Conservation (phyloP, 53 echinoderm and acorn worm genomes). For the Luidia sarsii region DNA sequence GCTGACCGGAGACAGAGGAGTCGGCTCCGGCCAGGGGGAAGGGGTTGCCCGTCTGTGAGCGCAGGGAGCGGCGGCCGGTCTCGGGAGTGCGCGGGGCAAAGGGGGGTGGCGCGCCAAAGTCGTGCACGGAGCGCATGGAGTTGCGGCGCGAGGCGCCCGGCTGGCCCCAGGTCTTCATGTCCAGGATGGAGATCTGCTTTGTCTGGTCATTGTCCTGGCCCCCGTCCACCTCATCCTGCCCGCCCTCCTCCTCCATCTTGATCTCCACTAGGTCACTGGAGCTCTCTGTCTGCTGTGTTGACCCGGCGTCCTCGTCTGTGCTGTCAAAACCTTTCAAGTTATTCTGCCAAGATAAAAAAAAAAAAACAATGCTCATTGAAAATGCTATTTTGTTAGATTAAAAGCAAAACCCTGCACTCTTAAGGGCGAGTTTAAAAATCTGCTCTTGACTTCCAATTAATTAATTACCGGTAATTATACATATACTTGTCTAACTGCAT, state of each 20-base stretch:
- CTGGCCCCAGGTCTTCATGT: conserved; percentile 48
- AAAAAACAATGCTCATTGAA: no score
- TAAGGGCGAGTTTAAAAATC: no score
- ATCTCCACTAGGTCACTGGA: conserved; percentile 31
- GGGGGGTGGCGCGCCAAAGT: not conserved
- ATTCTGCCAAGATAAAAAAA: no score
- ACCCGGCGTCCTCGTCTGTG: conserved; percentile 18
- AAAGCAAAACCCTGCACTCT: no score
- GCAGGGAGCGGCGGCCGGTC: not conserved
- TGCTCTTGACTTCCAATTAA: no score
- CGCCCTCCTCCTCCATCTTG: conserved; percentile 1
- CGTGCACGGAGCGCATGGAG: conserved; percentile 2
- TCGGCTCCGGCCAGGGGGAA: not conserved
- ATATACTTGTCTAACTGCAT: no score
- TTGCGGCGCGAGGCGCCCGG: conserved; percentile 36
- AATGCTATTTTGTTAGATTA: no score
- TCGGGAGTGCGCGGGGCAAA: conserved; percentile 1
- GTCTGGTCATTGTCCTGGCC: not conserved
- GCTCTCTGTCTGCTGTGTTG: conserved; percentile 24
- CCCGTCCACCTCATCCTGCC: not conserved
- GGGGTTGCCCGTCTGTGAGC: not conserved
- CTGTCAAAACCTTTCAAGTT: conserved; percentile 18
- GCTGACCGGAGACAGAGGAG: not conserved
- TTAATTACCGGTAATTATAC: no score
- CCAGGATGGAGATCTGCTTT: conserved; percentile 46